Evolutionary conservation across 2,888 invertebrate genomes (phyloP), one percentile per base, ranked within the genome.

Genomic region (Caenorhabditis parvicauda): DNA sequence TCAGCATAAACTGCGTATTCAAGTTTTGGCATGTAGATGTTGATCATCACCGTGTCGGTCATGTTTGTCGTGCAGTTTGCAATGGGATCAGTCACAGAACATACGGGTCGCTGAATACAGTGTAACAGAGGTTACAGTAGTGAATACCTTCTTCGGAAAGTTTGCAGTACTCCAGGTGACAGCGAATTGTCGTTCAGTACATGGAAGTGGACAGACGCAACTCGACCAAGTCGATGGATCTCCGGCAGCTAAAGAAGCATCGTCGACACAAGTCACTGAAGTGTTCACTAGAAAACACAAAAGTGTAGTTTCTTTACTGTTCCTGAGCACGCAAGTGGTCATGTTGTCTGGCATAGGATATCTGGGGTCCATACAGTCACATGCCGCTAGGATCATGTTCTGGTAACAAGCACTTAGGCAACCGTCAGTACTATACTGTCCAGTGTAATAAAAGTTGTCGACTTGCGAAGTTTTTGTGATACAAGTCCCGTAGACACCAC

Each of bases 391-490:
- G 14, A 73, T 64, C 32, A 48, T 47, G 29, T 67, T 64, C 57
- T 74, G 74, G 28, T 74, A 74, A 46, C 74, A 74, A 4, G 71
- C 67, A n/a, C 72, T 59, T 7, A 71, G 51, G 39, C 74, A 74
- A 6, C 70, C 72, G 56, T 71, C 71, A 12, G 67, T 62, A 2
- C 64, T 64, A 50, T 74, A 74, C 0, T 57, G 41, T 32, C 72
- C 70, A 6, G 62, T 56, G 45, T 68, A 74, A 39, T 70, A 74
- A 28, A 70, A 74, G 9, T 50, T 42, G 4, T 58, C 54, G 27
- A 74, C 74, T 51, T 74, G 65, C 0, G 53, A 54, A 3, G 55
- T 51, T n/a, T 59, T 46, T 14, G 47, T 65, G 17, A 71, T 55
- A 58, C 74, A 74, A n/a, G 46, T 54, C 42, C 70, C 71, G 41